Conservation (phyloP, 2,113 vertebrate genomes). For the Spea multiplicata region DNA sequence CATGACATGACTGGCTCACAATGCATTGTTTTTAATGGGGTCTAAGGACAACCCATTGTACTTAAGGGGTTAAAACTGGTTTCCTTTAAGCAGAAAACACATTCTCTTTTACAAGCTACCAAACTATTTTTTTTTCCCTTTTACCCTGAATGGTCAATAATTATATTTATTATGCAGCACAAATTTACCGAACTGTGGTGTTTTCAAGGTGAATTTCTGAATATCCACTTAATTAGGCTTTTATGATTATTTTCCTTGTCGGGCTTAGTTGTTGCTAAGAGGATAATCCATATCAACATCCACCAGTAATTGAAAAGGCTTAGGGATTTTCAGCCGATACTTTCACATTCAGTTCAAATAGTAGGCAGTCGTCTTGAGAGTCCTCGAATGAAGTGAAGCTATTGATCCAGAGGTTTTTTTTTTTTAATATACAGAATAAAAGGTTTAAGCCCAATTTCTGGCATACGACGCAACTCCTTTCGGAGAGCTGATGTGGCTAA, state of each 20-base stretch:
- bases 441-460: conserved; percentile 33
- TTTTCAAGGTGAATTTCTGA: conserved; percentile 36
- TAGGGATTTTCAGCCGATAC: conserved; percentile 30
- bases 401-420: conserved; percentile 43
- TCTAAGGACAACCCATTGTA: no score
- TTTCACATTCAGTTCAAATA: conserved; percentile 11
- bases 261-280: conserved; percentile 44
- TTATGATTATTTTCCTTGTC: conserved; percentile 22
- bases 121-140: not conserved
- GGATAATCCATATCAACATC: conserved; percentile 46
- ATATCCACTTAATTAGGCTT: conserved; percentile 34
- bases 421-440: conserved; percentile 23
- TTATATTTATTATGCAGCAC: not conserved
- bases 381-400: conserved; percentile 35
- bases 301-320: conserved; percentile 43
- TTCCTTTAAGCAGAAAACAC: not conserved
- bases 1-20: no score
- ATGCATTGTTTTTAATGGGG: no score
- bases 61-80: no score
- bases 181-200: conserved; percentile 7
- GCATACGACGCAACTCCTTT: conserved; percentile 2
- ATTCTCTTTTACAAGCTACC: not conserved
- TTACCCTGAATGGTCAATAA: not conserved
- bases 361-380: conserved; percentile 4
- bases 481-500: not conserved